Percentiles rank a stretch among this genome's conserved stretches.
Evolutionary conservation across 2,888 invertebrate genomes (phyloP).

Genomic region (Cerceris rybyensis): DNA sequence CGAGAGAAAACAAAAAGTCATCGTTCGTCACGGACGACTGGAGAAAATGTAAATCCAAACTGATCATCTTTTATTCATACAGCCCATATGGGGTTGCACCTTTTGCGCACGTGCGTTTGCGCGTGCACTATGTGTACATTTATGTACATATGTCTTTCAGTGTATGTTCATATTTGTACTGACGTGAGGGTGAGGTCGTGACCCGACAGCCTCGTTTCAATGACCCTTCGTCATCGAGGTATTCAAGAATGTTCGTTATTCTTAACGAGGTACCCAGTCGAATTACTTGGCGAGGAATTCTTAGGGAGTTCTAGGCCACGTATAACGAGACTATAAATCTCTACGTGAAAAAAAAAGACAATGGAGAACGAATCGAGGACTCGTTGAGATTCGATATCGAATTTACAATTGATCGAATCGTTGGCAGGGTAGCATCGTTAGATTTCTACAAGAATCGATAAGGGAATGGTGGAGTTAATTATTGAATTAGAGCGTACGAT

Average conservation of each 20-base stretch:
- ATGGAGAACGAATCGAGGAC: too few species aligned
- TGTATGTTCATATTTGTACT: too few species aligned
- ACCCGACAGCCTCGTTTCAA: conserved; percentile 62
- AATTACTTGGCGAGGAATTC: neutral
- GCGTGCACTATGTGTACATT: neutral
- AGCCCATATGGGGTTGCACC: conserved; percentile 24
- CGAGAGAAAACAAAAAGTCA: conserved; percentile 5
- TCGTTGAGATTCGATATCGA: too few species aligned
- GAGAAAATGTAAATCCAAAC: conserved; percentile 53
- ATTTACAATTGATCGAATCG: too few species aligned
- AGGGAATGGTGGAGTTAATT: neutral
- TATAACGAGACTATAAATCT: too few species aligned
- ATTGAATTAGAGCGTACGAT: neutral
- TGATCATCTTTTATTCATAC: conserved; percentile 66
- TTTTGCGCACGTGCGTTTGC: conserved; percentile 14
- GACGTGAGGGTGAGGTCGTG: conserved; percentile 39
- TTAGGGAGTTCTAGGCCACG: too few species aligned
- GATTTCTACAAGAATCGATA: neutral
- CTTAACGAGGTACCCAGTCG: conserved; percentile 23
- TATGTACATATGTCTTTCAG: too few species aligned
- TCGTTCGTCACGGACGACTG: conserved; percentile 34
- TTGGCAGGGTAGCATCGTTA: neutral
- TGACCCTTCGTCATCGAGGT: conserved; percentile 45
- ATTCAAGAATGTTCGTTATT: conserved; percentile 33
- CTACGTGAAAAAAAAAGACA: too few species aligned